These are phyloP conservation scores for Oryzias curvinotus DNA, from an alignment of 2,113 vertebrate species.

Conservation along the genomic window DNA sequence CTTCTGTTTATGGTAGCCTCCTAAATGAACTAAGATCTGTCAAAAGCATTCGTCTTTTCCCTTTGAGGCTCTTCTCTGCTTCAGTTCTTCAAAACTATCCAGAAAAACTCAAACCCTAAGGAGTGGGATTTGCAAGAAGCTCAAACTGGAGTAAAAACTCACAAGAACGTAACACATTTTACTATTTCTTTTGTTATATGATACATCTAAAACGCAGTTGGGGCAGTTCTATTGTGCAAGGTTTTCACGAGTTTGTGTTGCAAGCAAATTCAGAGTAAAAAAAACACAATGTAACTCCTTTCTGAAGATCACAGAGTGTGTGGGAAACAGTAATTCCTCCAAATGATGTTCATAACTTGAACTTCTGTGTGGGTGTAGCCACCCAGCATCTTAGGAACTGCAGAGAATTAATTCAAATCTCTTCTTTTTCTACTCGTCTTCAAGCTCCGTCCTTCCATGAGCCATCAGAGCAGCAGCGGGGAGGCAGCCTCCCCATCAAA, in stretches of 20 bases:
- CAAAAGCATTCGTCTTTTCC: too few relatives aligned
- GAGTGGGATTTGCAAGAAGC: neutral
- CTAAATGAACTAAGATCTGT: too few relatives aligned
- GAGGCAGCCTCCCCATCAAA: constrained; percentile 24
- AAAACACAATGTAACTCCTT: too few relatives aligned
- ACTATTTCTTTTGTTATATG: too few relatives aligned
- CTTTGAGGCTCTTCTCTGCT: too few relatives aligned
- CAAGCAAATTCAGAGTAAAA: too few relatives aligned
- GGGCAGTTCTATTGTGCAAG: too few relatives aligned
- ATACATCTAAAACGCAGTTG: too few relatives aligned
- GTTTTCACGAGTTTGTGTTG: too few relatives aligned
- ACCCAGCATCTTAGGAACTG: neutral
- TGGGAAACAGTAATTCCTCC: neutral
- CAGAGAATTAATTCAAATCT: neutral
- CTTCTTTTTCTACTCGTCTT: neutral
- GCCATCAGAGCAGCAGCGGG: constrained; percentile 26
- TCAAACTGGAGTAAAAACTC: neutral
- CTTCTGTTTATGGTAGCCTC: neutral
- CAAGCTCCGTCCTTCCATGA: constrained; percentile 49
- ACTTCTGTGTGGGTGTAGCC: neutral
- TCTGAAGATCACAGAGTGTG: neutral
- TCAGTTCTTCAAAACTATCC: neutral
- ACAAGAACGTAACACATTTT: too few relatives aligned
- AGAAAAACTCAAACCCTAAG: neutral
- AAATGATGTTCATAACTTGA: neutral